Base-by-base conservation (phyloP, 2,797 vertebrate genomes). In the Poeciliopsis turneri region DNA sequence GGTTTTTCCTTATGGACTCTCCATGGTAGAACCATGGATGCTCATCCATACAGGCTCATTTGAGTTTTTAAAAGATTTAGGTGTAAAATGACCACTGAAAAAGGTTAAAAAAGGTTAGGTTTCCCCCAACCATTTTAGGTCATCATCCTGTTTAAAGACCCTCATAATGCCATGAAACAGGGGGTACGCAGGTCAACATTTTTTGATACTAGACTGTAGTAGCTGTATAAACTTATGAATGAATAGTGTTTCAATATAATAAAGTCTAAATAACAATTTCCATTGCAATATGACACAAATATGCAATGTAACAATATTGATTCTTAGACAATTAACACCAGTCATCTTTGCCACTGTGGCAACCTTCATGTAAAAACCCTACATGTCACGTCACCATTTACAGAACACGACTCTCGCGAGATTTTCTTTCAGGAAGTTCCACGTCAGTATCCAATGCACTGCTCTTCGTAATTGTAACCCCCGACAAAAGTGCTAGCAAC, bases 361-460 rank as follows among this genome's bases (percentile, higher is more conserved):
- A 45, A 45, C 5, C 15, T 39, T 64, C 33, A 39, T 66, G 39
- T 64, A 64, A 64, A 61, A 64, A 6, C 30, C 36, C 28, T 69
- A 73, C 33, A 6, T 80, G 89, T 85, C 87, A 91, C 94, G 94
- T 94, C 95, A 94, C 49, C 91, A 66, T 72, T 92, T 88, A 57
- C 70, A 78, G 28, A 2, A 39, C 41, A 0, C 47, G 89, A 78
- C 11, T 92, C 92, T 72, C 93, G 94, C 95, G 92, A 89, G 76
- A 90, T 28, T 82, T 0, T 0, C 15, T 57, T 87, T 78, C 84
- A 94, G 98, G 97, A 99, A 99, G 95, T 97, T 99, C 98, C 98
- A 99, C 98, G 98, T 99, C 97, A 97, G 93, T 93, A 4, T 75
- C 80, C 81, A 88, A 64, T 61, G 78, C 72, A 49, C 76, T 57